Conservation (phyloP, 2,113 vertebrate species). For the Arvicanthis niloticus region DNA sequence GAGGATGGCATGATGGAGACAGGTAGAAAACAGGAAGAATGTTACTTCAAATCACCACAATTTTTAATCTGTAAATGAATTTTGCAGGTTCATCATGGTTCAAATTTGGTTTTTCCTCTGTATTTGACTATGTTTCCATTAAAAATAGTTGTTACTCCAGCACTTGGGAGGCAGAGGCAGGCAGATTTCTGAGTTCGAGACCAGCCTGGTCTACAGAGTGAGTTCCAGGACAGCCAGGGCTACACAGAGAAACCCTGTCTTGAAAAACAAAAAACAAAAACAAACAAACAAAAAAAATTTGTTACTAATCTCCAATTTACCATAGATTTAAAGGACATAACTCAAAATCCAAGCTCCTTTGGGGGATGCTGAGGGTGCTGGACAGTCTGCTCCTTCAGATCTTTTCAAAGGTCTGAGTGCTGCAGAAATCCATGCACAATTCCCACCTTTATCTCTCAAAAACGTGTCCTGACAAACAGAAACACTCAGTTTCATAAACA, state of each 20-base stretch:
- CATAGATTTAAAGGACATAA: constrained; percentile 26
- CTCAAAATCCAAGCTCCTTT: not conserved
- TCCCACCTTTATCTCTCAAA: not conserved
- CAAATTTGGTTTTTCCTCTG: not conserved
- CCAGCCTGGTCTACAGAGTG: too few species aligned
- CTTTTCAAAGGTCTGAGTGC: not conserved
- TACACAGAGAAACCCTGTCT: too few species aligned
- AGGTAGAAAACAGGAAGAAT: not conserved
- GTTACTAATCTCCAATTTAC: not conserved
- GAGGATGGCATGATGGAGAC: not conserved
- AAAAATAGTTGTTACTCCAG: not conserved
- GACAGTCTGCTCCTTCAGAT: not conserved
- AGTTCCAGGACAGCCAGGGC: too few species aligned
- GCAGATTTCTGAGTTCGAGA: too few species aligned
- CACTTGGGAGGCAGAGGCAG: too few species aligned
- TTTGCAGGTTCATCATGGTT: not conserved
- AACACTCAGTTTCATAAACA: not conserved
- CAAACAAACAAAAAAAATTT: too few species aligned
- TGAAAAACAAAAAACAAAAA: too few species aligned
- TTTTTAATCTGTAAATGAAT: constrained; percentile 1
- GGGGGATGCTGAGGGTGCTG: not conserved
- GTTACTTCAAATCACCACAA: not conserved
- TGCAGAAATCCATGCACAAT: not conserved
- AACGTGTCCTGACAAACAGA: not conserved
- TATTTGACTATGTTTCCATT: constrained; percentile 27